phyloP scores from a whole-genome alignment of 2,113 vertebrate genomes.

The Leiothrix lutea region DNA sequence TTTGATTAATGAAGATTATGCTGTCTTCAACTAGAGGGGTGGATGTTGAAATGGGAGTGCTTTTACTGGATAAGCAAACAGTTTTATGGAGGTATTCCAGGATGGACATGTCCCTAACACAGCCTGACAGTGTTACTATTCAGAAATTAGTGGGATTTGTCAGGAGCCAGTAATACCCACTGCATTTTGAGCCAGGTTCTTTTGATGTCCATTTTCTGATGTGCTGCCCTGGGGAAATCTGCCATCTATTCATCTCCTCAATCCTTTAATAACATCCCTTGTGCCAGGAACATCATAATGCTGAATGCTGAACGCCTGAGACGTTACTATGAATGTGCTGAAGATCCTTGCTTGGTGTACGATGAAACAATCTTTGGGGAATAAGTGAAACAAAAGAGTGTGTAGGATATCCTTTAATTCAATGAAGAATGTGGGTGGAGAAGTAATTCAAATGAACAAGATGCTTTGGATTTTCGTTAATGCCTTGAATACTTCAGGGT shows the following conservation, averaged over 20 bases:
- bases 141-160: slow-evolving; percentile 16
- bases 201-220: slow-evolving; percentile 48
- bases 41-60: background rate
- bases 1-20: background rate
- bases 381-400: slow-evolving; percentile 42
- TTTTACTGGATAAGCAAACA: background rate
- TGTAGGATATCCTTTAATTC: slow-evolving; percentile 70
- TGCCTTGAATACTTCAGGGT: slow-evolving; percentile 22
- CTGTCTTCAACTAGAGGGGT: background rate
- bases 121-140: background rate
- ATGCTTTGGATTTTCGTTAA: slow-evolving; percentile 25
- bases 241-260: slow-evolving; percentile 18
- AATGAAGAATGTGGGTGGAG: slow-evolving; percentile 66
- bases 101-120: background rate
- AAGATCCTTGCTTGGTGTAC: slow-evolving; percentile 21
- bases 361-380: slow-evolving; percentile 41
- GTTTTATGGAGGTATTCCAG: background rate
- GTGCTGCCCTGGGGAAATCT: slow-evolving; percentile 23
- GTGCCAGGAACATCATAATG: background rate
- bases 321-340: background rate
- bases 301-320: slow-evolving; percentile 13
- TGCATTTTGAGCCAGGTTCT: slow-evolving; percentile 8
- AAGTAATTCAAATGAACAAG: slow-evolving; percentile 58
- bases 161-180: background rate
- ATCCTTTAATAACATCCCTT: slow-evolving; percentile 35